A percentile compares a stretch with the other conserved stretches of the same genome.
These are phyloP conservation scores for Operophtera brumata DNA, from an alignment of 2,888 invertebrate genomes.

Conservation along the genomic window DNA sequence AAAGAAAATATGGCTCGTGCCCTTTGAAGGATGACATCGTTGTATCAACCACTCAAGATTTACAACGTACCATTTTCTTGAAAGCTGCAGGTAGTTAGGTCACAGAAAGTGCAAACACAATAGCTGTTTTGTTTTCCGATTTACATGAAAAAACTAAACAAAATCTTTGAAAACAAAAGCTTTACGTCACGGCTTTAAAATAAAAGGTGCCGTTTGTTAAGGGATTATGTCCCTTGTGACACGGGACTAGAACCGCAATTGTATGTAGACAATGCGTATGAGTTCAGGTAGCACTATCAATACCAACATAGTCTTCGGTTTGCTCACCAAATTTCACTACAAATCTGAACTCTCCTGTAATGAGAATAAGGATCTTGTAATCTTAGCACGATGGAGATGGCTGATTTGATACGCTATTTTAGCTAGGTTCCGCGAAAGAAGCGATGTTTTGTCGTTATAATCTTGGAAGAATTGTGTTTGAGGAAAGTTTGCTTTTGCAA, in stretches of 20 bases:
- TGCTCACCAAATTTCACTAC: slow-evolving; percentile 14
- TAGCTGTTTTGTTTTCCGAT: slow-evolving; percentile 45
- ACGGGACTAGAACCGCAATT: slow-evolving; percentile 59
- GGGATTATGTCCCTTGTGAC: slow-evolving; percentile 65
- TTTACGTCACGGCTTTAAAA: slow-evolving; percentile 71
- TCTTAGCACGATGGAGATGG: slow-evolving; percentile 13
- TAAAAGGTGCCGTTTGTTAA: slow-evolving; percentile 66
- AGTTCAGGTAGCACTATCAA: slow-evolving; percentile 70
- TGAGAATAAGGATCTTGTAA: slow-evolving; percentile 13
- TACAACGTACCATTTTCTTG: slow-evolving; percentile 41
- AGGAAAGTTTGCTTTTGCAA: slow-evolving; percentile 46
- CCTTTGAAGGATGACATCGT: slow-evolving; percentile 29
- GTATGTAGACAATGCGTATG: slow-evolving; percentile 60
- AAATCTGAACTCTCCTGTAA: slow-evolving; percentile 32
- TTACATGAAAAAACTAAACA: slow-evolving; percentile 42
- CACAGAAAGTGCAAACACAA: slow-evolving; percentile 41
- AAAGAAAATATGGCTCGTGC: slow-evolving; percentile 42
- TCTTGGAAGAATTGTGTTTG: slow-evolving; percentile 42
- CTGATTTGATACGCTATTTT: slow-evolving; percentile 27
- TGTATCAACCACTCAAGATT: slow-evolving; percentile 44
- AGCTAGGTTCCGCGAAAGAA: slow-evolving; percentile 49
- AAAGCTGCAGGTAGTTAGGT: slow-evolving; percentile 42
- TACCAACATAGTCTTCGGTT: slow-evolving; percentile 40
- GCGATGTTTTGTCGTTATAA: slow-evolving; percentile 41
- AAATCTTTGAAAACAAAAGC: slow-evolving; percentile 48